phyloP scores from a whole-genome alignment of 2,113 vertebrate species.

The Cromileptes altivelis region DNA sequence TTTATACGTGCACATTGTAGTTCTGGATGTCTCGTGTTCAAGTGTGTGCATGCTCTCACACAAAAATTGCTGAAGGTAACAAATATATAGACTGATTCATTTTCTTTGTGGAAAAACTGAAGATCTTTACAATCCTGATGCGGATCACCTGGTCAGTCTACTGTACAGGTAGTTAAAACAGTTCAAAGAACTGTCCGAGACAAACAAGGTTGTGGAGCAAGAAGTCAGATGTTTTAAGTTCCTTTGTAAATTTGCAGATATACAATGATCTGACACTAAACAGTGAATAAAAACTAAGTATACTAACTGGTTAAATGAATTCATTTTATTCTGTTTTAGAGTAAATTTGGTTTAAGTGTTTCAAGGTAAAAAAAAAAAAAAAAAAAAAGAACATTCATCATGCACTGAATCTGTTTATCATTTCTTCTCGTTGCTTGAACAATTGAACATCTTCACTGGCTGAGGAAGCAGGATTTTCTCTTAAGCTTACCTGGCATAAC shows the following conservation, averaged over 20 bases:
- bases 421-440: not conserved
- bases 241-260: not conserved
- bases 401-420: not conserved
- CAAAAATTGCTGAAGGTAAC: not conserved
- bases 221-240: not conserved
- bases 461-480: not conserved
- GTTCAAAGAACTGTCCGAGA: no score
- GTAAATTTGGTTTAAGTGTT: not conserved
- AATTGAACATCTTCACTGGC: not conserved
- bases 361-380: not conserved
- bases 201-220: not conserved
- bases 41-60: constrained; percentile 9
- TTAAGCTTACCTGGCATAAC: no score
- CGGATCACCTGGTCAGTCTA: not conserved
- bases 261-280: not conserved
- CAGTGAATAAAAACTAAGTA: not conserved
- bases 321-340: not conserved
- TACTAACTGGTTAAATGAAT: not conserved
- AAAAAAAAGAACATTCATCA: not conserved
- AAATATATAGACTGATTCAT: constrained; percentile 37
- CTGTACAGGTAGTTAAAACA: not conserved
- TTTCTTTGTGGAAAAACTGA: constrained; percentile 12
- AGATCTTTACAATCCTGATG: not conserved
- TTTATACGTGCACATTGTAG: not conserved
- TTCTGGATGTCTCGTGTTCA: not conserved